Evolutionary conservation across 2,888 invertebrate species (phyloP).

Genomic region (Ecdyonurus torrentis): DNA sequence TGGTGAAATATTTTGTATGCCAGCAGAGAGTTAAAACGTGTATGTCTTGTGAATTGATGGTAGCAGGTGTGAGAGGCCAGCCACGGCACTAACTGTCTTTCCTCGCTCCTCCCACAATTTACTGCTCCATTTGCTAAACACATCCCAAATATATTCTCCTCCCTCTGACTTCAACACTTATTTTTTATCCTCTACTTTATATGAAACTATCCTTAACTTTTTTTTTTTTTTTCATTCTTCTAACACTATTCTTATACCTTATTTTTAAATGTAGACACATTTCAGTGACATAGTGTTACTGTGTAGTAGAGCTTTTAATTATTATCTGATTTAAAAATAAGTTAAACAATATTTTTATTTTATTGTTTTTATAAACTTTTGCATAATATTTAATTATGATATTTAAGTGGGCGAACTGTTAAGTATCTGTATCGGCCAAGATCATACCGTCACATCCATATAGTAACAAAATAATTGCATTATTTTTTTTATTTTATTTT

Average conservation of each 20-base stretch:
- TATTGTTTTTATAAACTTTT: too few relatives aligned
- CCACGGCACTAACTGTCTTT: background rate
- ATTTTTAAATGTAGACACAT: too few relatives aligned
- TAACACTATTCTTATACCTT: background rate
- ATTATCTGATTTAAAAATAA: too few relatives aligned
- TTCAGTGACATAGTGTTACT: background rate
- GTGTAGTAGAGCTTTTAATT: too few relatives aligned
- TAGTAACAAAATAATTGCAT: too few relatives aligned
- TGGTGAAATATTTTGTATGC: background rate
- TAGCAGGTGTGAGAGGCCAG: slow-evolving; percentile 1
- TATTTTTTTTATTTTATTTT: too few relatives aligned
- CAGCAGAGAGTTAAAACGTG: background rate
- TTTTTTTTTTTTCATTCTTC: background rate
- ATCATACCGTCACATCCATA: too few relatives aligned
- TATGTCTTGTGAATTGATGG: background rate
- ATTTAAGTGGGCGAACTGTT: too few relatives aligned
- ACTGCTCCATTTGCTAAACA: slow-evolving; percentile 2
- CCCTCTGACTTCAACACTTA: background rate
- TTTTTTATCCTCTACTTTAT: background rate
- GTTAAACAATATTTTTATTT: too few relatives aligned
- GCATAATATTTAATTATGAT: too few relatives aligned
- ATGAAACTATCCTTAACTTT: background rate
- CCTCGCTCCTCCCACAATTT: slow-evolving; percentile 2
- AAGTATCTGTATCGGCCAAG: too few relatives aligned
- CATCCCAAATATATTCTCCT: background rate